A percentile compares a stretch with the other conserved stretches of the same genome.
Conservation (phyloP, 2,888 invertebrate genomes). For the Hesperia comma region DNA sequence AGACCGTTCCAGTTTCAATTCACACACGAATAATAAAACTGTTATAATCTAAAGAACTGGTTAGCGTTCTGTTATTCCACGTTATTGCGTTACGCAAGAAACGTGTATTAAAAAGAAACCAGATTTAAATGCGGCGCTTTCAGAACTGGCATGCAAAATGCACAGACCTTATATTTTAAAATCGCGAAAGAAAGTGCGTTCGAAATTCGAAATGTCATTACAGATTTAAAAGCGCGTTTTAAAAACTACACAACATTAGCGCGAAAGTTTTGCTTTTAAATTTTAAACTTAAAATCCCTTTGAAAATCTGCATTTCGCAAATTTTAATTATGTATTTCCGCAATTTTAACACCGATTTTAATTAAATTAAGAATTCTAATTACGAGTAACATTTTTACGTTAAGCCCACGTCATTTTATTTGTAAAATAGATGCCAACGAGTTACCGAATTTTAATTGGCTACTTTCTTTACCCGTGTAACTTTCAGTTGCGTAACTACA, state of each 20-base stretch:
- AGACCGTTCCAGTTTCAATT: slow-evolving; percentile 50
- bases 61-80: slow-evolving; percentile 47
- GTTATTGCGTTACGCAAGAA: slow-evolving; percentile 61
- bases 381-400: slow-evolving; percentile 13
- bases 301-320: background rate
- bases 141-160: slow-evolving; percentile 54
- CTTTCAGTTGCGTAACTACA: slow-evolving; percentile 66
- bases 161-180: slow-evolving; percentile 17
- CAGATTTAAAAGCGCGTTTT: slow-evolving; percentile 25
- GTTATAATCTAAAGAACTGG: slow-evolving; percentile 47
- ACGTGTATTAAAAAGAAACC: slow-evolving; percentile 64
- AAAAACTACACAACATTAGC: slow-evolving; percentile 15
- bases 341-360: slow-evolving; percentile 2
- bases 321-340: background rate
- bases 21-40: slow-evolving; percentile 51
- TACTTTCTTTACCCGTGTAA: slow-evolving; percentile 68
- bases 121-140: slow-evolving; percentile 60
- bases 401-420: slow-evolving; percentile 28
- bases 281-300: background rate
- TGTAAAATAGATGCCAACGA: slow-evolving; percentile 41
- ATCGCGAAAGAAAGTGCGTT: slow-evolving; percentile 30
- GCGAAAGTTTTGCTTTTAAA: slow-evolving; percentile 16
- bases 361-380: slow-evolving; percentile 9
- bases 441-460: slow-evolving; percentile 74
- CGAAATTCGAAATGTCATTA: slow-evolving; percentile 39